Conservation (phyloP, 2,113 vertebrate genomes). For the Brachyhypopomus gauderio region DNA sequence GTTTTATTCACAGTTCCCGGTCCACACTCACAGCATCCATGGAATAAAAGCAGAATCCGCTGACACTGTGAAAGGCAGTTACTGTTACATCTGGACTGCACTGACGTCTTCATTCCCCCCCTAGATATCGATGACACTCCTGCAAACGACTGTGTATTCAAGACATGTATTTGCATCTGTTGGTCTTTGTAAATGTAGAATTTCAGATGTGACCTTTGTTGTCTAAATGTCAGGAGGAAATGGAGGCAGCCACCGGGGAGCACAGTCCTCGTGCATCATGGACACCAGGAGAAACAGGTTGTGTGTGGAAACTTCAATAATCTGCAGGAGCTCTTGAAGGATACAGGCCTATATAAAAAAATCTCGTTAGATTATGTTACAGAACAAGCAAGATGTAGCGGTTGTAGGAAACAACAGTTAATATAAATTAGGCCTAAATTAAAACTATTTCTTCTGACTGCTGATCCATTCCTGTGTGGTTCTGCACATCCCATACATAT, state of each 20-base stretch:
- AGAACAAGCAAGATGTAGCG: too few relatives aligned
- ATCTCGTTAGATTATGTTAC: too few relatives aligned
- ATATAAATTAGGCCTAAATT: constrained; percentile 1
- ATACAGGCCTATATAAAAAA: too few relatives aligned
- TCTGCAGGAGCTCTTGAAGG: too few relatives aligned
- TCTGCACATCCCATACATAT: too few relatives aligned
- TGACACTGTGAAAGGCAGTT: not conserved
- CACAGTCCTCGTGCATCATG: constrained; percentile 38
- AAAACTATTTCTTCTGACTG: not conserved
- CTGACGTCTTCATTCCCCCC: not conserved
- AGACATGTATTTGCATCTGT: constrained; percentile 72
- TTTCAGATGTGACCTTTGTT: constrained; percentile 83
- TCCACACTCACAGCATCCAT: not conserved
- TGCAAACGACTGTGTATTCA: constrained; percentile 64
- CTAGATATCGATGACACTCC: not conserved
- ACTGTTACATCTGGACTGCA: not conserved
- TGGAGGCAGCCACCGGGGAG: constrained; percentile 66
- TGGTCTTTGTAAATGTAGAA: constrained; percentile 74
- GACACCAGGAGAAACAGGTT: not conserved
- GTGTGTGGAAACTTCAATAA: not conserved
- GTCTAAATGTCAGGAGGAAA: constrained; percentile 79
- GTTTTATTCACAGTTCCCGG: not conserved
- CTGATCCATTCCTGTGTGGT: too few relatives aligned
- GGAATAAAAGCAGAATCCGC: not conserved
- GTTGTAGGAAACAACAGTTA: not conserved